Evolutionary conservation across 1,140 invertebrate genomes (phyloP), one percentile per base, ranked within the genome.

Genomic region (Melitaea cinxia): DNA sequence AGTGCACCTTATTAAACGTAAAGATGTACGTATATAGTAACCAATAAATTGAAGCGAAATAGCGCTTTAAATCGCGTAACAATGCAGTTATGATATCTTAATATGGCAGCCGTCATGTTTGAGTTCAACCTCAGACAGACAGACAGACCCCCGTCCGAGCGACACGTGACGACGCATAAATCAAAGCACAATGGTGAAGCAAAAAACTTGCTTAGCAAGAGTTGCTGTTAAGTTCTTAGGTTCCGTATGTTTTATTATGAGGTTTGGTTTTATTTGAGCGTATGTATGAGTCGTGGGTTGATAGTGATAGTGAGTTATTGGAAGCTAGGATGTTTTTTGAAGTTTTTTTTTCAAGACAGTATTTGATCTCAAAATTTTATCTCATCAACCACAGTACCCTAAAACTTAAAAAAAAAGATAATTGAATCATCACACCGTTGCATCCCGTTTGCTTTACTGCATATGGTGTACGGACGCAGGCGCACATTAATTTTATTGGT

Each of bases 401-500:
- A 75, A 73, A 68, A 33, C 70, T 65, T 39, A 60, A 67, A 60
- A 42, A 57, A 74, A 77, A 75, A 68, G 73, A 78, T 77, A 78
- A 79, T 75, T 72, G 75, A 78, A 72, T 78, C 70, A 73, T 68
- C 77, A 72, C 63, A 37, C 77, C 77, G 73, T 76, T 78, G 73
- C 72, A 55, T 78, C 67, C 70, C 70, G 64, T 77, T 65, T 65
- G 69, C 64, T 76, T 80, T 75, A 75, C 78, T 81, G 72, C 72
- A 75, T 81, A 77, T 78, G 75, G 74, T 33, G 59, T 76, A 65
- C 73, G 67, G 56, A 49, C 74, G 76, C 74, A 47, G 49, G 68
- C 73, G 71, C 75, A 79, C 79, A 74, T 78, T 70, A 78, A 82
- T 78, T 82, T 78, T 77, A 80, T 77, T n/a, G n/a, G n/a, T n/a